A percentile compares a stretch with the other conserved stretches of the same genome.
Conservation (phyloP, 2,888 invertebrate genomes). For the Thereva nobilitata region DNA sequence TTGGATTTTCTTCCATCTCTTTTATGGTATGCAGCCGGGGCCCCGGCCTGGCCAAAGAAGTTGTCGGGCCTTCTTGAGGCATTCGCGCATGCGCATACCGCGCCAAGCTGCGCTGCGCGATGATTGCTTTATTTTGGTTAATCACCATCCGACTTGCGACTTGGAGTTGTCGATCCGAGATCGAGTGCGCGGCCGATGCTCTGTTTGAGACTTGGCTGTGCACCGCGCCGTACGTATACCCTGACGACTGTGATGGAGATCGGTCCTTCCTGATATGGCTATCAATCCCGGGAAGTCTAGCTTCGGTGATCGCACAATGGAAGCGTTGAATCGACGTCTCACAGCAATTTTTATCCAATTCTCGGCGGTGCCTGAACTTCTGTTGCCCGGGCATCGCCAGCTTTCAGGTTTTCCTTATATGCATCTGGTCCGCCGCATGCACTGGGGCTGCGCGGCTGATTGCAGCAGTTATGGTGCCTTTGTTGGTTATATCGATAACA, state of each 20-base stretch:
- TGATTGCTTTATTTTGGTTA: constrained; percentile 37
- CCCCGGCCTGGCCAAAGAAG: neutral
- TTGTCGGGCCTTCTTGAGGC: constrained; percentile 9
- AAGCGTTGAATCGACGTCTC: constrained; percentile 15
- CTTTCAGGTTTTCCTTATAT: constrained; percentile 27
- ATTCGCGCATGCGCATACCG: constrained; percentile 18
- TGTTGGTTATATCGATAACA: constrained; percentile 24
- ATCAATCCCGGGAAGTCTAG: constrained; percentile 26
- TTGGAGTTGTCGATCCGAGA: constrained; percentile 11
- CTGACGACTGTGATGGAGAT: constrained; percentile 20
- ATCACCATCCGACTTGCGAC: constrained; percentile 27
- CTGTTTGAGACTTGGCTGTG: constrained; percentile 14
- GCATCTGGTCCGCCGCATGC: constrained; percentile 21
- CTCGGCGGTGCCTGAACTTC: constrained; percentile 27
- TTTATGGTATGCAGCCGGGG: constrained; percentile 18
- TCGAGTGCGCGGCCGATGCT: constrained; percentile 24
- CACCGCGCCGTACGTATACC: constrained; percentile 23
- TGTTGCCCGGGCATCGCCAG: constrained; percentile 15
- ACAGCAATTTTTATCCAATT: constrained; percentile 27
- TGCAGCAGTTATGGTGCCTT: constrained; percentile 20
- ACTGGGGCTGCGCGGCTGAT: constrained; percentile 19
- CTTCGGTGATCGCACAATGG: constrained; percentile 25
- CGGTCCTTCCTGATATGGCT: constrained; percentile 26
- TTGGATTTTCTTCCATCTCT: constrained; percentile 29
- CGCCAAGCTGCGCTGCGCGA: constrained; percentile 1